Evolutionary conservation across 2,888 invertebrate genomes (phyloP), one percentile per base, ranked within the genome.

Genomic region (Luperina nickerlii): DNA sequence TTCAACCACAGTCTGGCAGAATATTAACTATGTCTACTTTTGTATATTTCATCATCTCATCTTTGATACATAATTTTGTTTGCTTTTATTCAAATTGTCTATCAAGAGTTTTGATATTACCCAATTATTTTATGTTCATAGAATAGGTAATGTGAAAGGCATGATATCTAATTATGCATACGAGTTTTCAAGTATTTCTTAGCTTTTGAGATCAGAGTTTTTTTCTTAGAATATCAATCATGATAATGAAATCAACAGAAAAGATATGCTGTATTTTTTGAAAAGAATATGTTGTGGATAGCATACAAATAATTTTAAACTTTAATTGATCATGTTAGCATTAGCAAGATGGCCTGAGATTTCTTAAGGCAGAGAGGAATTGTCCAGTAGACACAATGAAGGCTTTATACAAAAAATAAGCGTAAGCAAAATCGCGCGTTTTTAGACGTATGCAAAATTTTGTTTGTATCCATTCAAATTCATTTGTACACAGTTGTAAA

Each of bases 401-500:
- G 9, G 63, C 27, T 63, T 18, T n/a, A n/a, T n/a, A 5, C 9
- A 63, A 38, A 65, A 65, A 65, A 24, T 11, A 18, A 13, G 11
- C 48, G 7, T 5, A 27, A 24, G 24, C 11, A 11, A n/a, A 8
- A 18, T 45, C 0, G 38, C 38, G 7, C 38, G 38, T 38, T 42
- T 42, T 42, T 42, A 42, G 9, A 0, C 42, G 6, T 4, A 42
- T 18, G 20, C 11, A 7, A n/a, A 7, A 18, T 45, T 45, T 38
- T n/a, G 0, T n/a, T 27, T 18, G 5, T 11, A 9, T 27, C 7
- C 24, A 63, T 80, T 73, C 2, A 38, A 77, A 77, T 48, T n/a
- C 1, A 73, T 75, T 78, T 74, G 48, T 66, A 54, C 57, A 82
- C 3, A 73, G 72, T 75, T 74, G 42, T 66, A 60, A 57, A 82